Evolutionary conservation across 2,888 invertebrate species (phyloP).

Genomic region (Theretra japonica): DNA sequence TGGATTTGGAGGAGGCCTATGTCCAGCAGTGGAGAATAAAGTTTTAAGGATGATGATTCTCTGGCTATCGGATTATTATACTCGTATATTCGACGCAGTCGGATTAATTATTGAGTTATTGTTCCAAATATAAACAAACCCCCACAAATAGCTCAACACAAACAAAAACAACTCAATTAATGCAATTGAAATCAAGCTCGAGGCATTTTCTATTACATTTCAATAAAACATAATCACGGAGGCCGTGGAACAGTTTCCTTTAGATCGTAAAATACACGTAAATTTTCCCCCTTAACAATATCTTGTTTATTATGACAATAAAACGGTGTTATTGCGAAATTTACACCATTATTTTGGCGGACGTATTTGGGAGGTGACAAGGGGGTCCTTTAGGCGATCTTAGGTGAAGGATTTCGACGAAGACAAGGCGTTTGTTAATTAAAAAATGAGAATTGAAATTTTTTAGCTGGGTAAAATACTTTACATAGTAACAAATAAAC

Average conservation of each 20-base stretch:
- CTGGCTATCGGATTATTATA: too few species aligned
- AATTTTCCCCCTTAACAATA: slow-evolving; percentile 24
- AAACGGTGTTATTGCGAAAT: slow-evolving; percentile 27
- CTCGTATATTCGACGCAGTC: too few species aligned
- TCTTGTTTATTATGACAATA: slow-evolving; percentile 33
- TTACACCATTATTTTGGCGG: slow-evolving; percentile 23
- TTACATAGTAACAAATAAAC: too few species aligned
- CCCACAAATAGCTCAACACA: background rate
- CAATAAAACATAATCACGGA: slow-evolving; percentile 18
- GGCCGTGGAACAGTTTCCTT: background rate
- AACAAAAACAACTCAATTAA: slow-evolving; percentile 3
- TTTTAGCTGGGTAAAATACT: too few species aligned
- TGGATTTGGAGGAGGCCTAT: too few species aligned
- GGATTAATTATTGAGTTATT: too few species aligned
- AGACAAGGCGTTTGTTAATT: too few species aligned
- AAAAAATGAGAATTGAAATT: too few species aligned
- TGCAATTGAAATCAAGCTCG: background rate
- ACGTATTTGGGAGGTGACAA: background rate
- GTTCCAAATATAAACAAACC: background rate
- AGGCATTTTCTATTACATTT: slow-evolving; percentile 2
- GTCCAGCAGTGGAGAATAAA: too few species aligned
- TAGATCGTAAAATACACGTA: slow-evolving; percentile 21
- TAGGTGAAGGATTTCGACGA: too few species aligned
- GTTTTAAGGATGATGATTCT: too few species aligned
- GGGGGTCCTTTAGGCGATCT: background rate